Evolutionary conservation across 2,888 invertebrate species (phyloP), one percentile per base, ranked within the genome.

Genomic region (Dryococelus australis): DNA sequence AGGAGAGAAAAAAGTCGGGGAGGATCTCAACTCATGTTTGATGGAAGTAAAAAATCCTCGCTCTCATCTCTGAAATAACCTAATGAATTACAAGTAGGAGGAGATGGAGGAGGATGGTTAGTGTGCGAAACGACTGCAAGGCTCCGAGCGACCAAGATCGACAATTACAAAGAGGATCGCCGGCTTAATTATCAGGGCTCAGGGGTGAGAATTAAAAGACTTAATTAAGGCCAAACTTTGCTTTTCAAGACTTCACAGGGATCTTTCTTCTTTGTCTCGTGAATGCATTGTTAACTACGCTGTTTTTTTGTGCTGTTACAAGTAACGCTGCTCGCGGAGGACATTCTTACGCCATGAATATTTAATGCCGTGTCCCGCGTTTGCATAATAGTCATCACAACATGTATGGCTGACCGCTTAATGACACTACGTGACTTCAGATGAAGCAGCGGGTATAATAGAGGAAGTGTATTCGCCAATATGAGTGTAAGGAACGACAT

Each of bases 91-190:
- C 65, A 65, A 65, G 65, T 24, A 10, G 65, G 8, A 5, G n/a
- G 65, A n/a, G n/a, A 6, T 65, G 16, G 6, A 8, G 65, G n/a
- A n/a, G n/a, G 16, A 65, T 24, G 65, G 65, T 65, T 20, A 1
- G 65, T n/a, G 65, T 6, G 65, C 24, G 65, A 24, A 20, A 8
- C 65, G 20, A 65, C 65, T 65, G 8, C 16, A 65, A 65, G 65
- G n/a, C 65, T 20, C 24, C 20, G 65, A 24, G 2, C 10, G 65
- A 65, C 65, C 65, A 16, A 65, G 65, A 16, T 5, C 65, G 65
- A 65, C 65, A 65, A 65, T 65, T 65, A 65, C 65, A 65, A 65
- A 65, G 65, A 65, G 65, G 65, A 65, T 65, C 65, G 65, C n/a
- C 65, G 12, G 65, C 65, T 65, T 65, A 65, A 65, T 65, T 65